Conservation (phyloP, 1,140 invertebrate genomes). For the Steinernema khuongi region DNA sequence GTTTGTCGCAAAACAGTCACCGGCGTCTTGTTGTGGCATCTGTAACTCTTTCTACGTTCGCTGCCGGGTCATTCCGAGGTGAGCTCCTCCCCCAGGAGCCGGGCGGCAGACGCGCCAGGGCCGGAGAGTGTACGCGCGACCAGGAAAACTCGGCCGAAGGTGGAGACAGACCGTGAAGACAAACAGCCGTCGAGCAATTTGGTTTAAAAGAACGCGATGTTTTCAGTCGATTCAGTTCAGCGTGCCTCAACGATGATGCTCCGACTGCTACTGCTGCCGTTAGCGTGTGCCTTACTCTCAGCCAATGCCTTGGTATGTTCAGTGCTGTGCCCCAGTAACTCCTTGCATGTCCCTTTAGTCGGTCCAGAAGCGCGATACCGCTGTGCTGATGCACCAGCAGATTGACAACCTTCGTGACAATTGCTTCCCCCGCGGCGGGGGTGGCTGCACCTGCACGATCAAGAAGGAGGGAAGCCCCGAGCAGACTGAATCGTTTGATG, state of each 20-base stretch:
- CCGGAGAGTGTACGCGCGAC: neutral
- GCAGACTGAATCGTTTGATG: neutral
- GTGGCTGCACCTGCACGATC: neutral
- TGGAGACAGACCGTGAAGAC: neutral
- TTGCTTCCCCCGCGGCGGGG: neutral
- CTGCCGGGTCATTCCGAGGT: constrained; percentile 4
- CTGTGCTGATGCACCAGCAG: neutral
- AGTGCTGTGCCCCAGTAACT: neutral
- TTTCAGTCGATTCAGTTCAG: constrained; percentile 12
- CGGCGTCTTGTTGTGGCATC: neutral
- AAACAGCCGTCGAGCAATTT: constrained; percentile 14
- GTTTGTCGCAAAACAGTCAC: neutral
- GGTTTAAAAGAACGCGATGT: constrained; percentile 5
- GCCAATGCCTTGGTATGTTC: neutral
- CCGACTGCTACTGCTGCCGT: constrained; percentile 6
- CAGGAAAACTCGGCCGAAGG: neutral
- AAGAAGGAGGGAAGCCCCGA: neutral
- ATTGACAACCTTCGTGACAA: neutral
- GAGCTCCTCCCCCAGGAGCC: neutral
- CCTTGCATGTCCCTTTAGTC: neutral
- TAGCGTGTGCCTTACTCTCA: neutral
- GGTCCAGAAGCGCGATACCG: neutral
- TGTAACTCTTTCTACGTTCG: neutral
- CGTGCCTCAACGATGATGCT: neutral
- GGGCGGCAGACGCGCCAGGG: neutral